Conservation (phyloP, 2,888 invertebrate genomes). For the Scaptodrosophila latifasciaeformis region DNA sequence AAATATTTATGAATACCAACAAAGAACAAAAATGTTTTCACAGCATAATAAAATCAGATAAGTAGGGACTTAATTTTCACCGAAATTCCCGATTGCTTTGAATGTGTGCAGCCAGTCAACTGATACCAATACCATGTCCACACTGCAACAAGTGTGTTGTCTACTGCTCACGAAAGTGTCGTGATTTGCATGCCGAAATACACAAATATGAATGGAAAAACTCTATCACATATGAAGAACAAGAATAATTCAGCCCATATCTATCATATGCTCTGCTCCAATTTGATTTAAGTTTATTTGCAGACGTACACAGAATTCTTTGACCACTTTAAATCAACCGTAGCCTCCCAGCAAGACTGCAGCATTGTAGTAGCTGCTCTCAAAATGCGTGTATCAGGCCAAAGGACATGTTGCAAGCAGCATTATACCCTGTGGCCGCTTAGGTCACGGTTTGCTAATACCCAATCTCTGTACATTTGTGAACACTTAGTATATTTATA, state of each 20-base stretch:
- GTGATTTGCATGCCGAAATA: slow-evolving; percentile 76
- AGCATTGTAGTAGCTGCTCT: slow-evolving; percentile 79
- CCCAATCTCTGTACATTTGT: slow-evolving; percentile 59
- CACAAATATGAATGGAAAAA: slow-evolving; percentile 80
- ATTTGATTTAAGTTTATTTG: slow-evolving; percentile 81
- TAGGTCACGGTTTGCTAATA: slow-evolving; percentile 37
- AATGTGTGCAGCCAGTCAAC: slow-evolving; percentile 80
- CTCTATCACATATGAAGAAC: slow-evolving; percentile 81
- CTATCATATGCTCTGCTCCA: slow-evolving; percentile 73
- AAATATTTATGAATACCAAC: no score
- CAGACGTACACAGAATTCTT: slow-evolving; percentile 81
- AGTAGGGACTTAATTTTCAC: slow-evolving; percentile 81
- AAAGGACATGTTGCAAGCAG: slow-evolving; percentile 83
- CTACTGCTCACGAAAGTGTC: slow-evolving; percentile 83
- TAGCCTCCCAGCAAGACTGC: slow-evolving; percentile 67
- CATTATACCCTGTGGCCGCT: no score
- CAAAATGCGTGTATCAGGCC: slow-evolving; percentile 82
- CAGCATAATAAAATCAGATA: no score
- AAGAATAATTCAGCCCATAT: slow-evolving; percentile 78
- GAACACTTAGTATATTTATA: no score
- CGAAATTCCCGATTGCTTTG: slow-evolving; percentile 88
- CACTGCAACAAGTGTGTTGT: slow-evolving; percentile 79
- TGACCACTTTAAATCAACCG: slow-evolving; percentile 73
- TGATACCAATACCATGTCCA: slow-evolving; percentile 82
- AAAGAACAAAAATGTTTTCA: no score